Evolutionary conservation across 2,113 vertebrate species (phyloP).

Genomic region (Elephantulus edwardii): DNA sequence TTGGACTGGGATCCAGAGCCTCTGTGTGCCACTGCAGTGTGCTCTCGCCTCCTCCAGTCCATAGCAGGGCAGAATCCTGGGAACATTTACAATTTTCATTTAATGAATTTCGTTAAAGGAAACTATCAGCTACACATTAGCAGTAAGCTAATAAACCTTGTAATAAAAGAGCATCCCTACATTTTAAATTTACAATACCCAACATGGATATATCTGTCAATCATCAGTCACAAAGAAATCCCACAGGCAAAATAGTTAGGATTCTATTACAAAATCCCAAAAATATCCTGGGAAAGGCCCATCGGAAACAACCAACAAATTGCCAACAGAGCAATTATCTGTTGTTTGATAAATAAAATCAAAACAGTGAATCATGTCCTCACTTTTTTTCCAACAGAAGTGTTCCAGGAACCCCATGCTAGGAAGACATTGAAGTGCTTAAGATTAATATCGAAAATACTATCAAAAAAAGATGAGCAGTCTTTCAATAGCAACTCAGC

Average conservation of each 20-base stretch:
- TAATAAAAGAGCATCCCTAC: neutral
- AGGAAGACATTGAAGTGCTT: neutral
- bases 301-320: constrained; percentile 18
- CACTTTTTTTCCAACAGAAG: constrained; percentile 23
- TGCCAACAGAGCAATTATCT: constrained; percentile 10
- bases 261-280: constrained; percentile 41
- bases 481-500: neutral
- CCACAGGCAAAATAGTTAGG: neutral
- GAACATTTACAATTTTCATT: neutral
- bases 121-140: neutral
- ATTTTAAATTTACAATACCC: neutral
- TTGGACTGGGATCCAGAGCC: no score
- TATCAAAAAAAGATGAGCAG: neutral
- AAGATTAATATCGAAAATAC: neutral
- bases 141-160: neutral
- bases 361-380: constrained; percentile 40
- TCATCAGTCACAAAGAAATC: neutral
- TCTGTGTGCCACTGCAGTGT: neutral
- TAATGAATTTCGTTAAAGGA: constrained; percentile 9
- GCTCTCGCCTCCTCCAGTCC: neutral
- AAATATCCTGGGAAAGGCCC: neutral
- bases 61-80: neutral
- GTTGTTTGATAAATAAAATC: constrained; percentile 11
- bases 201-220: neutral
- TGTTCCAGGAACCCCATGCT: constrained; percentile 20